Percentiles rank a stretch among this genome's conserved stretches.
These are phyloP conservation scores for Caenorhabditis becei DNA, from an alignment of 2,888 invertebrate species.

Conservation along the genomic window DNA sequence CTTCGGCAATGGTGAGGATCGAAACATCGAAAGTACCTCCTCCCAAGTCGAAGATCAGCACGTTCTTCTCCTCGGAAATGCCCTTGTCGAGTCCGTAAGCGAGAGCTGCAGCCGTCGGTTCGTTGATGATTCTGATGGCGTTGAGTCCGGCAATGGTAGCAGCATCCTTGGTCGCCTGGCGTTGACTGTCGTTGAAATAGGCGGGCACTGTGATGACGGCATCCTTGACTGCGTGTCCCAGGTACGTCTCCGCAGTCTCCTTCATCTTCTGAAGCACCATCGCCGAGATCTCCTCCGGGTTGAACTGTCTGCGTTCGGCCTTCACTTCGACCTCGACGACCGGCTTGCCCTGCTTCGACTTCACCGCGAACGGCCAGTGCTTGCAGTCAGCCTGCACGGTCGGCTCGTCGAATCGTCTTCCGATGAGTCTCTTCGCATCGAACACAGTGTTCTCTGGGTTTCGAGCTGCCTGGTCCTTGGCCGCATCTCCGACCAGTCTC, in stretches of 20 bases:
- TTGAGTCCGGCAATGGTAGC: constrained; percentile 83
- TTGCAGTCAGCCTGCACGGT: constrained; percentile 82
- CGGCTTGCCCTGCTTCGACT: constrained; percentile 69
- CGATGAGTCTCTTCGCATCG: constrained; percentile 83
- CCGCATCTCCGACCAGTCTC: constrained; percentile 83
- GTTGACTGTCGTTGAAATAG: constrained; percentile 87
- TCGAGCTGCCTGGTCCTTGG: constrained; percentile 84
- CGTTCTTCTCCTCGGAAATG: constrained; percentile 71
- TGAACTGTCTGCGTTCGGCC: constrained; percentile 88
- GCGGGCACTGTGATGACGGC: constrained; percentile 93
- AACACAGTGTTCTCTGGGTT: constrained; percentile 82
- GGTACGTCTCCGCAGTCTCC: constrained; percentile 76
- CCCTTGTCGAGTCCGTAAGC: constrained; percentile 87
- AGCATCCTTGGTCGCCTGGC: constrained; percentile 86
- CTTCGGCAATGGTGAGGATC: constrained; percentile 71
- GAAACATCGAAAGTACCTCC: constrained; percentile 84
- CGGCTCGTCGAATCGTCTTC: constrained; percentile 83
- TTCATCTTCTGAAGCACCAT: constrained; percentile 80
- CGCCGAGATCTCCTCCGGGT: constrained; percentile 80
- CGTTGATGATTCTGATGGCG: constrained; percentile 83
- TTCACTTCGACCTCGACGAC: constrained; percentile 88
- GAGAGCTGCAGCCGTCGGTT: constrained; percentile 86
- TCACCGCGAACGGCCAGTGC: constrained; percentile 80
- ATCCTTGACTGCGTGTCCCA: constrained; percentile 82
- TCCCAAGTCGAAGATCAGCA: constrained; percentile 81